A percentile compares a stretch with the other conserved stretches of the same genome.
Conservation (phyloP, 2,797 vertebrate species). For the Lacerta agilis region DNA sequence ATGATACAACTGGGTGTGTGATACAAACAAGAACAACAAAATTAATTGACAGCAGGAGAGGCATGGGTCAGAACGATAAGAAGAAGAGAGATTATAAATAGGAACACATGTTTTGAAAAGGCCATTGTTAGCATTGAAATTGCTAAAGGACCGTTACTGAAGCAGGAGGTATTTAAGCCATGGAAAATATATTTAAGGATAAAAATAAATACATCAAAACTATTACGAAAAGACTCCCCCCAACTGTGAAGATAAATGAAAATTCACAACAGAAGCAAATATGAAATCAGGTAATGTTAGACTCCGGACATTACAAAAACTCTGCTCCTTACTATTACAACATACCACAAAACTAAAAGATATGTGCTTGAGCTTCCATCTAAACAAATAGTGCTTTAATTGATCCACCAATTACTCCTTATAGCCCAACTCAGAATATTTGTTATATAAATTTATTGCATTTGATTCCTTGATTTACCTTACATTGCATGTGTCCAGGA, state of each 20-base stretch:
- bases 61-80: slow-evolving; percentile 9
- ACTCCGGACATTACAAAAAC: not conserved
- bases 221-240: not conserved
- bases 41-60: slow-evolving; percentile 1
- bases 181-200: not conserved
- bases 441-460: not conserved
- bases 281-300: not conserved
- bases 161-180: not conserved
- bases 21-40: not conserved
- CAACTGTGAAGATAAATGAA: not conserved
- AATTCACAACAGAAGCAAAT: not conserved
- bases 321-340: not conserved
- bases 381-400: not conserved
- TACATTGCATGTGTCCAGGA: not conserved
- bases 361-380: not conserved
- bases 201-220: not conserved
- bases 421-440: not conserved
- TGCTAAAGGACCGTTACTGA: not conserved
- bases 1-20: slow-evolving; percentile 3
- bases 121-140: not conserved
- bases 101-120: not conserved
- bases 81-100: not conserved
- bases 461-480: not conserved
- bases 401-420: not conserved
- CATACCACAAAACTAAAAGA: not conserved